Evolutionary conservation across 2,888 invertebrate species (phyloP).

Genomic region (Eupithecia inturbata): DNA sequence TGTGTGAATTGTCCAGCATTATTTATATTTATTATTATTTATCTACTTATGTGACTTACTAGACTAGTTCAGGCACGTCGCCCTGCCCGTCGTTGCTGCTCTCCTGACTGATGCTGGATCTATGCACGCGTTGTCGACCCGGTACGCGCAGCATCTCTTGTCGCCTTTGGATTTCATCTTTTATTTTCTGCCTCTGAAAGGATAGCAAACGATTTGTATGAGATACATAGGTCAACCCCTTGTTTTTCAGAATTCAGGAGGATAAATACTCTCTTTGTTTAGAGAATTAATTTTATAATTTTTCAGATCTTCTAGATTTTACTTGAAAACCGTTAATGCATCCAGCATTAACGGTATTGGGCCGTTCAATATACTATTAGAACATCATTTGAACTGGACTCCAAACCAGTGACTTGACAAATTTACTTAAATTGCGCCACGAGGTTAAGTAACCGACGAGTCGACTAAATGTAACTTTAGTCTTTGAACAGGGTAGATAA

Average conservation of each 20-base stretch:
- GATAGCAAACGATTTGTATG: neutral
- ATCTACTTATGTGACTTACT: no score
- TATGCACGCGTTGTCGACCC: constrained; percentile 77
- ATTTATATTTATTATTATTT: no score
- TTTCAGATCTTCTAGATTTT: neutral
- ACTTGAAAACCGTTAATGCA: neutral
- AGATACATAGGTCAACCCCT: neutral
- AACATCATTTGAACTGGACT: no score
- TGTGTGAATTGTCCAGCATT: no score
- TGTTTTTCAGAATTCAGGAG: neutral
- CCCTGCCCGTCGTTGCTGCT: constrained; percentile 63
- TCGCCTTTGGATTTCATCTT: constrained; percentile 90
- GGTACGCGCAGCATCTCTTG: constrained; percentile 90
- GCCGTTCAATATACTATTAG: no score
- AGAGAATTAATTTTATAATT: neutral
- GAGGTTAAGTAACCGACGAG: no score
- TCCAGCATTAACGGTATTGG: no score
- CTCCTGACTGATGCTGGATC: constrained; percentile 79
- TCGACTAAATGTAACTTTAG: no score
- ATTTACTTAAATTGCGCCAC: no score
- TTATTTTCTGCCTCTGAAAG: constrained; percentile 86
- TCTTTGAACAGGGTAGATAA: no score
- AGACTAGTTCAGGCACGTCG: constrained; percentile 63
- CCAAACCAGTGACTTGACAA: no score
- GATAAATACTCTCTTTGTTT: neutral